These are phyloP conservation scores for Bufo bufo DNA, from an alignment of 2,113 vertebrate genomes.

Conservation along the genomic window DNA sequence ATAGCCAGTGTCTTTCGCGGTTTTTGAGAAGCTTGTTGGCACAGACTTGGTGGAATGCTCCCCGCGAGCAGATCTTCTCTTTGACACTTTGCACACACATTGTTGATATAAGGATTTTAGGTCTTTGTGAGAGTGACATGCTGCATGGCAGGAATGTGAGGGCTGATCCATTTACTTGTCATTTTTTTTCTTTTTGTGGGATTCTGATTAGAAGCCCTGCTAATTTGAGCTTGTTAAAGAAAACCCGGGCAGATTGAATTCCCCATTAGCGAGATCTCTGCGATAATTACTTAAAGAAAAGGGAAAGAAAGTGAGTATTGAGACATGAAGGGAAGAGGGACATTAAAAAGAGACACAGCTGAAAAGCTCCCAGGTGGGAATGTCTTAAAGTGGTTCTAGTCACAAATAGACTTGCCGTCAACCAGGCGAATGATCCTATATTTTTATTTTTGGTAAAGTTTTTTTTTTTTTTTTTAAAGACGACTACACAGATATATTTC, in stretches of 20 bases:
- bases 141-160: slow-evolving; percentile 45
- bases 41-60: slow-evolving; percentile 26
- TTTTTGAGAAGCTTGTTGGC: slow-evolving; percentile 6
- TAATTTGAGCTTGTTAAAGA: slow-evolving; percentile 53
- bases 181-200: slow-evolving; percentile 30
- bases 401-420: background rate
- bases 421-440: background rate
- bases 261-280: slow-evolving; percentile 38
- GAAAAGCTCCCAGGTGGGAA: slow-evolving; percentile 2
- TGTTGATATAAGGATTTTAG: slow-evolving; percentile 53
- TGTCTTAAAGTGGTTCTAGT: background rate
- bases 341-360: background rate
- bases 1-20: background rate
- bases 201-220: slow-evolving; percentile 36
- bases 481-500: background rate
- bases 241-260: slow-evolving; percentile 42
- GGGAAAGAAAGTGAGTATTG: slow-evolving; percentile 26
- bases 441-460: background rate
- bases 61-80: background rate
- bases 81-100: slow-evolving; percentile 49
- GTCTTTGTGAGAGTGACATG: slow-evolving; percentile 52
- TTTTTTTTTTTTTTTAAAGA: background rate
- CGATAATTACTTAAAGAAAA: slow-evolving; percentile 33
- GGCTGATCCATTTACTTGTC: slow-evolving; percentile 44
- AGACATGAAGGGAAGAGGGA: background rate